Evolutionary conservation across 2,888 invertebrate species (phyloP).

Genomic region (Halictus quadricinctus): DNA sequence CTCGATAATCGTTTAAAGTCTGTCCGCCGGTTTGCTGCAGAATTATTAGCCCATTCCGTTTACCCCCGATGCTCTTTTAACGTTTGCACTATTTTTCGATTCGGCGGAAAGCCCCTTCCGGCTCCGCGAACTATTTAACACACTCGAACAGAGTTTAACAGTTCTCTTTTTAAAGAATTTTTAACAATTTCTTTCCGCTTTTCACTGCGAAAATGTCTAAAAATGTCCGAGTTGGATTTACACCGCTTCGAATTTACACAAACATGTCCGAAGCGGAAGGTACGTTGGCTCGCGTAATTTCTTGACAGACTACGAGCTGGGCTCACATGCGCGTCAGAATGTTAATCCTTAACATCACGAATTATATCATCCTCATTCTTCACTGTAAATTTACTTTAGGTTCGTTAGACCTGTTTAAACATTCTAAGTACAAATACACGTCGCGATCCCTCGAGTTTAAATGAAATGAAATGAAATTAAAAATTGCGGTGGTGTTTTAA

Average conservation of each 20-base stretch:
- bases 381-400: neutral
- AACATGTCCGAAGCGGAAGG: too few species aligned
- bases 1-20: conserved; percentile 6
- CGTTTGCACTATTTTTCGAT: neutral
- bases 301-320: neutral
- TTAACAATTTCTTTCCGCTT: too few species aligned
- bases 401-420: neutral
- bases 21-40: neutral
- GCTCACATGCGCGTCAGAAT: neutral
- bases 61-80: neutral
- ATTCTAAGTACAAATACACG: neutral
- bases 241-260: too few species aligned
- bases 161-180: too few species aligned
- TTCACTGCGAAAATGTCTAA: too few species aligned
- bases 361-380: neutral
- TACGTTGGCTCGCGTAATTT: too few species aligned
- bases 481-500: neutral
- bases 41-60: neutral
- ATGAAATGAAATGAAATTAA: neutral
- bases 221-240: too few species aligned
- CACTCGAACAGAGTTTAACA: too few species aligned
- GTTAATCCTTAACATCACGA: neutral
- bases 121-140: too few species aligned
- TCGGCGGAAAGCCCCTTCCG: too few species aligned
- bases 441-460: neutral